Evolutionary conservation across 2,888 invertebrate species (phyloP).

Genomic region (Alitta virens): DNA sequence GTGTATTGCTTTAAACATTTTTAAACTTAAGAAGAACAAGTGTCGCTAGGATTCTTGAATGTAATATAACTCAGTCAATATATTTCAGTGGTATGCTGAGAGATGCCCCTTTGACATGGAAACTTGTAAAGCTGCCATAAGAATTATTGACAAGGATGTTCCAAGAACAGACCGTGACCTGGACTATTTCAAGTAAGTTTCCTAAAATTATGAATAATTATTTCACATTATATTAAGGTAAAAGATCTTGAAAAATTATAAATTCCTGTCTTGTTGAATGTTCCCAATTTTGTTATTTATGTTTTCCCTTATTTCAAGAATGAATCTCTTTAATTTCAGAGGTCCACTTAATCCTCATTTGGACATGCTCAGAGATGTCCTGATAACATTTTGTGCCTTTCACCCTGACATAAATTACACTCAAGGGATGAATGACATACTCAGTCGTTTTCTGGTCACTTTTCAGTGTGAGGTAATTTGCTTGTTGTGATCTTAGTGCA

Average conservation of each 20-base stretch:
- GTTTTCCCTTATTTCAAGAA: not conserved
- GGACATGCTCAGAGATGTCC: conserved; percentile 45
- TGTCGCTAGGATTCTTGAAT: too few relatives aligned
- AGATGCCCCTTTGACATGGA: conserved; percentile 40
- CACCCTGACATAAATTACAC: conserved; percentile 51
- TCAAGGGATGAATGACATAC: conserved; percentile 57
- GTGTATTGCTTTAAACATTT: not conserved
- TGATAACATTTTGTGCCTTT: conserved; percentile 49
- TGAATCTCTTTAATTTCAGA: conserved; percentile 10
- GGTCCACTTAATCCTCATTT: conserved; percentile 41
- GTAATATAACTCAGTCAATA: too few relatives aligned
- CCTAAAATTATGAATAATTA: too few relatives aligned
- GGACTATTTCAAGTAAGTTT: conserved; percentile 44
- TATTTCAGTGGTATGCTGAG: conserved; percentile 48
- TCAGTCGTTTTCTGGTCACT: conserved; percentile 49
- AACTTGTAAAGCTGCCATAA: conserved; percentile 37
- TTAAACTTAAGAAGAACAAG: too few relatives aligned
- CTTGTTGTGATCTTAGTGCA: not conserved
- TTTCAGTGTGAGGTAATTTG: conserved; percentile 55
- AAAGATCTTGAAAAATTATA: too few relatives aligned
- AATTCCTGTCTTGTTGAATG: too few relatives aligned
- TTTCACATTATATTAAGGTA: too few relatives aligned
- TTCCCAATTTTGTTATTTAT: too few relatives aligned
- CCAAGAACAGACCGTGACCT: conserved; percentile 52
- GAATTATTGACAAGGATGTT: conserved; percentile 54